Base-by-base conservation (phyloP, 2,113 vertebrate species). In the Todiramphus saurophagus region DNA sequence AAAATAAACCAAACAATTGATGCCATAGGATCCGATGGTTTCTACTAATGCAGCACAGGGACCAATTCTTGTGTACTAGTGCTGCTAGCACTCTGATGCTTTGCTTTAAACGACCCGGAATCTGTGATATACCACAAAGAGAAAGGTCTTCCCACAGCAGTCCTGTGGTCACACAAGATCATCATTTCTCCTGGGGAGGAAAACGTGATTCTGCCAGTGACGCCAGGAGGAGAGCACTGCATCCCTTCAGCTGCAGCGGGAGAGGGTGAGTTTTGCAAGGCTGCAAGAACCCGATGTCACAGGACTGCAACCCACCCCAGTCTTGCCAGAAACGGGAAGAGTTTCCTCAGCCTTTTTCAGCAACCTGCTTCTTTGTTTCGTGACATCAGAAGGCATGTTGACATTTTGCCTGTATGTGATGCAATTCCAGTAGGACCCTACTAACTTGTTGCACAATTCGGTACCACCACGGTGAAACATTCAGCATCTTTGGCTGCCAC, bases 271-370 rank as follows among this genome's bases (percentile, higher is more conserved):
- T 75, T 91, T 81, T 73, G 83, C 63, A 93, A 79, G 9, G 9
- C 43, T 3, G 2, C 4, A 56, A 89, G 56, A 91, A 89, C 27
- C 13, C 13, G 27, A 69, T 0, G 11, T 11, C 79, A 73, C 56
- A 51, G 35, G 23, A 60, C 56, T 25, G 19, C 39, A 89, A 39
- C 33, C n/a, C 64, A 63, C 9, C 13, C 18, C 0, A 1, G 5
- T 12, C 69, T 60, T 96, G 78, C 69, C 87, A 44, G 74, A 53
- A 95, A 96, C 2, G 0, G 0, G n/a, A 75, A 64, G 28, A 48
- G 8, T 64, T 91, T 91, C 66, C 81, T 93, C 78, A 87, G 8
- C 30, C 31, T 75, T 86, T 95, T 64, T 60, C 76, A 67, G 68
- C 63, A 97, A 50, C 17, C 21, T 44, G 41, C 24, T 51, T 4